Percentiles rank a stretch among this genome's conserved stretches.
Conservation (phyloP, 2,113 vertebrate genomes). For the Argyrosomus japonicus region DNA sequence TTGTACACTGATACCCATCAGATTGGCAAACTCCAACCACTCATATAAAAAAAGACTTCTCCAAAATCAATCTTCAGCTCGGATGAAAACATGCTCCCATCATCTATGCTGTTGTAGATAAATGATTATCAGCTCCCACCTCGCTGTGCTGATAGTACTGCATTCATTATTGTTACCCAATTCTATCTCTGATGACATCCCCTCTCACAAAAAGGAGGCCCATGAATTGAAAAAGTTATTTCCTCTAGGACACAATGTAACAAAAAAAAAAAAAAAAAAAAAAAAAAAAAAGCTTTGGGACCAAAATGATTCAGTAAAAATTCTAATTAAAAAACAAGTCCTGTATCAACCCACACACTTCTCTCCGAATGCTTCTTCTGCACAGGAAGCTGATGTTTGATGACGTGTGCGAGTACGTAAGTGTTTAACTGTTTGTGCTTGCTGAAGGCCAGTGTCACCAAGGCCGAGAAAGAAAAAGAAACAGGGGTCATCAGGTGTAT, state of each 20-base stretch:
- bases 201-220: constrained; percentile 5
- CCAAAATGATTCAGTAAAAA: constrained; percentile 37
- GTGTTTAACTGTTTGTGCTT: background rate
- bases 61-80: constrained; percentile 28
- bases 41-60: background rate
- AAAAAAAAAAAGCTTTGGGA: constrained; percentile 11
- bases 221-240: constrained; percentile 50
- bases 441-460: background rate
- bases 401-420: background rate
- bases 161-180: constrained; percentile 18
- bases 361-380: constrained; percentile 20
- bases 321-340: constrained; percentile 25
- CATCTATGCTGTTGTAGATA: constrained; percentile 30
- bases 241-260: constrained; percentile 31
- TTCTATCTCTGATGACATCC: constrained; percentile 23
- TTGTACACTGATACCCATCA: background rate
- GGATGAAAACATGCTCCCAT: constrained; percentile 7
- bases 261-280: constrained; percentile 14
- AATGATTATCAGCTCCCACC: constrained; percentile 20
- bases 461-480: background rate
- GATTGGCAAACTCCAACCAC: background rate
- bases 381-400: constrained; percentile 12
- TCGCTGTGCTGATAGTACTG: background rate
- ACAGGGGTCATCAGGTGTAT: background rate
- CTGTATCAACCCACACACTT: constrained; percentile 41